Evolutionary conservation across 2,888 invertebrate species (phyloP).

Genomic region (Drosophila picticornis): DNA sequence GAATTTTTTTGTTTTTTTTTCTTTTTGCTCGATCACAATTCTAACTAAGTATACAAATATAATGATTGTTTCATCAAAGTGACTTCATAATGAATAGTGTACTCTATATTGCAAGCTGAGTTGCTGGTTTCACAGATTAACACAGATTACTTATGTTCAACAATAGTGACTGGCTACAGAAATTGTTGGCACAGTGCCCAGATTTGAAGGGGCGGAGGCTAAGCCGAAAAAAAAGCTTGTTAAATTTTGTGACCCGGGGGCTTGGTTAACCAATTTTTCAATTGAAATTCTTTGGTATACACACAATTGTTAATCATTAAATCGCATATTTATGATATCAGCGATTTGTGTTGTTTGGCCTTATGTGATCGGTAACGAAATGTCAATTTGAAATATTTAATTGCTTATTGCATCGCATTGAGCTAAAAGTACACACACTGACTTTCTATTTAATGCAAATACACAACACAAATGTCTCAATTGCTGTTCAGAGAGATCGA

Average conservation of each 20-base stretch:
- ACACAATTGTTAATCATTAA: constrained; percentile 66
- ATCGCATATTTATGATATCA: constrained; percentile 62
- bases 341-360: constrained; percentile 25
- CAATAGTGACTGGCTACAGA: constrained; percentile 22
- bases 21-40: not conserved
- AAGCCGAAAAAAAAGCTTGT: constrained; percentile 56
- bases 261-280: constrained; percentile 67
- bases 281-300: constrained; percentile 63
- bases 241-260: constrained; percentile 68
- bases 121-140: constrained; percentile 42
- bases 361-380: constrained; percentile 48
- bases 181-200: constrained; percentile 38
- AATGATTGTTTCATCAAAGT: not conserved
- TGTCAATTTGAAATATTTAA: constrained; percentile 67
- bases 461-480: constrained; percentile 42
- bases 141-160: constrained; percentile 14
- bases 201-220: constrained; percentile 47
- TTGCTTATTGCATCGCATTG: constrained; percentile 65
- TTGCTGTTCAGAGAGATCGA: constrained; percentile 26
- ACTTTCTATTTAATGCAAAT: constrained; percentile 77
- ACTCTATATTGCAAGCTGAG: constrained; percentile 25
- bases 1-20: not conserved
- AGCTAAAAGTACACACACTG: constrained; percentile 41
- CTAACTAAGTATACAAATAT: not conserved
- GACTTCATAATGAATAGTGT: not conserved